These are phyloP conservation scores for Aporophyla nigra DNA, from an alignment of 2,888 invertebrate species.

Conservation along the genomic window DNA sequence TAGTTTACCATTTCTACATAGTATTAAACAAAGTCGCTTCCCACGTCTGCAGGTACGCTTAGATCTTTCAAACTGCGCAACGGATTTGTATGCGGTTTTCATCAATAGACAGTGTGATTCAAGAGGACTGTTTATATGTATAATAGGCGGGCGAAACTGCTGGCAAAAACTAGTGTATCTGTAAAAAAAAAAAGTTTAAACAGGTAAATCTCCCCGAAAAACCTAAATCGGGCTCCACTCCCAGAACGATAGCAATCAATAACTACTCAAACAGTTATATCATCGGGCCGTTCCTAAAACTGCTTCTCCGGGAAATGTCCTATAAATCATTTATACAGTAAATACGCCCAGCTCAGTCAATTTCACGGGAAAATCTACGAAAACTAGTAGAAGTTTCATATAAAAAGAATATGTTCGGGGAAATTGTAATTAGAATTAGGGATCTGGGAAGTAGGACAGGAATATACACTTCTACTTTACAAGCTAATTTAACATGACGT, in stretches of 20 bases:
- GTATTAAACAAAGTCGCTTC: too few relatives aligned
- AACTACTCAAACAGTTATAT: conserved; percentile 34
- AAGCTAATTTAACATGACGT: background rate
- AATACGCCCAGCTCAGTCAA: conserved; percentile 42
- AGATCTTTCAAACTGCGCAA: too few relatives aligned
- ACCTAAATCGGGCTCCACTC: conserved; percentile 6
- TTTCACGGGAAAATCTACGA: conserved; percentile 40
- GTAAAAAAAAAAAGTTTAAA: background rate
- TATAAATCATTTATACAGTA: conserved; percentile 47
- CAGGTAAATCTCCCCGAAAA: conserved; percentile 16
- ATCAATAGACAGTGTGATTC: too few relatives aligned
- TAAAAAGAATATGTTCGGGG: conserved; percentile 29
- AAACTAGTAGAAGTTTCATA: conserved; percentile 4
- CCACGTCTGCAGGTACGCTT: too few relatives aligned
- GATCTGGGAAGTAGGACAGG: conserved; percentile 5
- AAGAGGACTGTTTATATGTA: too few relatives aligned
- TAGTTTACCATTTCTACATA: too few relatives aligned
- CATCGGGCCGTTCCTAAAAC: conserved; percentile 31
- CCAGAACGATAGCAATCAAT: conserved; percentile 28
- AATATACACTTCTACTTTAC: conserved; percentile 6
- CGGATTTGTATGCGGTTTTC: too few relatives aligned
- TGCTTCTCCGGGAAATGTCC: conserved; percentile 26
- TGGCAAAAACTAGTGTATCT: too few relatives aligned
- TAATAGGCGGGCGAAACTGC: too few relatives aligned
- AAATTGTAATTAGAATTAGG: conserved; percentile 25